Evolutionary conservation across 2,113 vertebrate genomes (phyloP), one percentile per base, ranked within the genome.

Genomic region (Tringa solitaria): DNA sequence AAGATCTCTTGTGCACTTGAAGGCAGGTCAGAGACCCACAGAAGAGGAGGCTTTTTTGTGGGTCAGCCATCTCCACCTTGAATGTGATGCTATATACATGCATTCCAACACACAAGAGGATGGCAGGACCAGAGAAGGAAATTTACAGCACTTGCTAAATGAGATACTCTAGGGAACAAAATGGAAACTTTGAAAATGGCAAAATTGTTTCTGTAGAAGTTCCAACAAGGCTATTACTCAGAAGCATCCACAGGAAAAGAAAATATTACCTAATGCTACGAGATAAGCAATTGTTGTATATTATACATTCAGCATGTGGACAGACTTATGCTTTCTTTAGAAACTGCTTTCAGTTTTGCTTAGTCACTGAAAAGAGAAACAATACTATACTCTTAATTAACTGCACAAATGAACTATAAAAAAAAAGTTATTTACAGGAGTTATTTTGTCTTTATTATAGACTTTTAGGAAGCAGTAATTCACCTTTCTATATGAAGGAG

Each of bases 391-490:
- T 72, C 32, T 69, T 87, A 89, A 88, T 88, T 83, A 92, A 87
- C 76, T 64, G 33, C 45, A 89, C 60, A 90, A 92, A 64, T 23
- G 2, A 86, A 57, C 50, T 51, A 78, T 86, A 81, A 72, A 77
- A 51, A 22, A 69, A 60, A 77, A 28, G 12, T 63, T 72, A 75
- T 84, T 94, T 92, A 77, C 77, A 84, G 27, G 32, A 92, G 43
- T 81, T 82, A 60, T 74, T 93, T 88, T 43, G 24, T 68, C 60
- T 92, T 89, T 84, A 84, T 64, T 90, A 84, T 14, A 17, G 80
- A 78, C 75, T 96, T 88, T 94, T 48, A 92, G 84, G 83, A 82
- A 81, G 45, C 28, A 35, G 24, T 81, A 95, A 90, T 48, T 89
- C 75, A 95, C 82, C 64, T 92, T 91, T 68, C 61, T 51, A 4